Percentiles rank a stretch among this genome's conserved stretches.
Evolutionary conservation across 35 echinoderm and acorn worm genomes (phyloP).

Genomic region (Diadema setosum): DNA sequence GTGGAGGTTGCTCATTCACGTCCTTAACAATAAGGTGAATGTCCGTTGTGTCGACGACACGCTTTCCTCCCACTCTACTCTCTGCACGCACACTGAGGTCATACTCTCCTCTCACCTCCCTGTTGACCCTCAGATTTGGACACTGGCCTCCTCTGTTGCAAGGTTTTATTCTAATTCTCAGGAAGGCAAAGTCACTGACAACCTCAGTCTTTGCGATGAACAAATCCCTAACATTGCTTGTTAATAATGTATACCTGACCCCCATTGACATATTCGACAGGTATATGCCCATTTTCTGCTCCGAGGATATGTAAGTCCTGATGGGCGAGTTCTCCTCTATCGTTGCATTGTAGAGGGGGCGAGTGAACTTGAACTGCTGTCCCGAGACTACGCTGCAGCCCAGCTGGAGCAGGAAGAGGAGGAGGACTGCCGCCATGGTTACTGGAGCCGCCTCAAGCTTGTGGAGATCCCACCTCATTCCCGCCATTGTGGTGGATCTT

Average conservation of each 20-base stretch:
- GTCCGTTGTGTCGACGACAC: background rate
- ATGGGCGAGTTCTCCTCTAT: conserved; percentile 81
- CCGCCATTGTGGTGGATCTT: background rate
- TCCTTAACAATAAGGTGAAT: conserved; percentile 58
- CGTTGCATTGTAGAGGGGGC: conserved; percentile 75
- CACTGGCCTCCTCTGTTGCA: conserved; percentile 53
- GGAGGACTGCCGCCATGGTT: background rate
- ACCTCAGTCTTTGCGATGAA: conserved; percentile 45
- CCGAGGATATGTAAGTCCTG: conserved; percentile 74
- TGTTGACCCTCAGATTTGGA: conserved; percentile 56
- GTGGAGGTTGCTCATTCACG: conserved; percentile 81
- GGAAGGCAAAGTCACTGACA: conserved; percentile 88
- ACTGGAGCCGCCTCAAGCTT: background rate
- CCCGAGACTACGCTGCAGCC: background rate
- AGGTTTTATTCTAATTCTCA: conserved; percentile 73
- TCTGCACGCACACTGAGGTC: conserved; percentile 27
- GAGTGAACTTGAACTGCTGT: conserved; percentile 78
- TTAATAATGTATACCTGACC: conserved; percentile 6
- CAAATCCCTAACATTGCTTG: background rate
- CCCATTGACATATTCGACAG: conserved; percentile 25
- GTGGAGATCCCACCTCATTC: background rate
- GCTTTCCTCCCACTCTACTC: background rate
- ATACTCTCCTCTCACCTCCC: conserved; percentile 65
- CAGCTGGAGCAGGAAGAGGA: conserved; percentile 2
- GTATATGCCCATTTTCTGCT: conserved; percentile 95